Conservation (phyloP, 2,113 vertebrate species). For the Hippoglossus stenolepis region DNA sequence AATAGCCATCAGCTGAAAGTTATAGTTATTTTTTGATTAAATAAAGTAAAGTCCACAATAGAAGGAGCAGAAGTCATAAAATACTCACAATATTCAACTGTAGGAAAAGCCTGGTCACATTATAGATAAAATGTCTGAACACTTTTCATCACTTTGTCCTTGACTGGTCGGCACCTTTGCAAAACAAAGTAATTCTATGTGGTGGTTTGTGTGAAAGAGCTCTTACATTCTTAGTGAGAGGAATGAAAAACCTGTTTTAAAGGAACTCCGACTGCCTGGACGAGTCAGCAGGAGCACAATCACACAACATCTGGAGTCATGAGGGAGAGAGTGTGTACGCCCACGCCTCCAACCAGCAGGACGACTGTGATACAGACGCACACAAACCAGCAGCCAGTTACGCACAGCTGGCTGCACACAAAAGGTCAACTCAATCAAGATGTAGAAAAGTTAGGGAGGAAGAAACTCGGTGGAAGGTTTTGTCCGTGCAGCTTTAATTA, state of each 20-base stretch:
- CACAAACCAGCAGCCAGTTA: conserved; percentile 17
- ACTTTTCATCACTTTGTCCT: not conserved
- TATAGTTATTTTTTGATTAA: too few species aligned
- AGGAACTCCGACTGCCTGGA: conserved; percentile 20
- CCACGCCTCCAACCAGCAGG: conserved; percentile 46
- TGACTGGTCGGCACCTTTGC: not conserved
- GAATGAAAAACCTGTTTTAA: not conserved
- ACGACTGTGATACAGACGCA: conserved; percentile 22
- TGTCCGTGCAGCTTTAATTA: not conserved
- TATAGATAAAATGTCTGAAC: not conserved
- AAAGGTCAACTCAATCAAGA: conserved; percentile 30
- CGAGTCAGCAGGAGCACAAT: conserved; percentile 33
- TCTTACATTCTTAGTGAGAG: not conserved
- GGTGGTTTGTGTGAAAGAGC: not conserved
- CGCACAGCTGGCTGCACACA: conserved; percentile 25
- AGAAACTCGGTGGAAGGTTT: not conserved
- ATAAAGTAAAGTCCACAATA: not conserved
- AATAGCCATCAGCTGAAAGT: too few species aligned
- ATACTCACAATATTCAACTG: not conserved
- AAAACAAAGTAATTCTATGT: too few species aligned
- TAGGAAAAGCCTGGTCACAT: not conserved
- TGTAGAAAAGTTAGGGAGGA: conserved; percentile 1
- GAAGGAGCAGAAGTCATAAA: not conserved
- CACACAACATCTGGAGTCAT: conserved; percentile 71
- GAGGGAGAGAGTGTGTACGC: conserved; percentile 57